phyloP scores from a whole-genome alignment of 2,797 vertebrate species.

The Coregonus sp. region DNA sequence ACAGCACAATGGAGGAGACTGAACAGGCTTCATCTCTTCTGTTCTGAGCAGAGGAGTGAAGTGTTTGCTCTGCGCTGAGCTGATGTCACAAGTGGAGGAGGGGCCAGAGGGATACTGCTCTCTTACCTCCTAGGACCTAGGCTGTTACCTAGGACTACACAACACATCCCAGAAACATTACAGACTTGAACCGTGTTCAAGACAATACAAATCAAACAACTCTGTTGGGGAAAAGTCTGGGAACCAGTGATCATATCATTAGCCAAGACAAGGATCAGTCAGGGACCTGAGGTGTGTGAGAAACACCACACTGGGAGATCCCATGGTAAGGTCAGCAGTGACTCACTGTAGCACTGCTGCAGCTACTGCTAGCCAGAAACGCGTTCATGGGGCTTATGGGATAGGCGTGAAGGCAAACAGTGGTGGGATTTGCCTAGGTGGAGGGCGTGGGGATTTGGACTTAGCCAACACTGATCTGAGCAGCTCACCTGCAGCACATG shows the following conservation, averaged over 20 bases:
- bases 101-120: neutral
- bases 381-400: slow-evolving; percentile 51
- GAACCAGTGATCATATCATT: neutral
- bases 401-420: slow-evolving; percentile 52
- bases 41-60: neutral
- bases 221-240: neutral
- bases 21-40: slow-evolving; percentile 29
- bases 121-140: neutral
- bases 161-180: slow-evolving; percentile 5
- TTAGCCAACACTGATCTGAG: slow-evolving; percentile 64
- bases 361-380: slow-evolving; percentile 21
- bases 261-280: neutral
- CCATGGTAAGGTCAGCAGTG: neutral
- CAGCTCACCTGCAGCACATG: slow-evolving; percentile 56
- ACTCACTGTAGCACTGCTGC: neutral
- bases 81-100: slow-evolving; percentile 36
- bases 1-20: slow-evolving; percentile 21
- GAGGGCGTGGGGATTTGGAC: slow-evolving; percentile 60
- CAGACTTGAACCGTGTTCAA: neutral
- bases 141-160: slow-evolving; percentile 9
- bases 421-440: slow-evolving; percentile 58
- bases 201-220: neutral
- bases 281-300: neutral
- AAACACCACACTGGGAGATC: neutral
- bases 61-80: slow-evolving; percentile 60